Evolutionary conservation across 2,888 invertebrate species (phyloP).

Genomic region (Pyralis farinalis): DNA sequence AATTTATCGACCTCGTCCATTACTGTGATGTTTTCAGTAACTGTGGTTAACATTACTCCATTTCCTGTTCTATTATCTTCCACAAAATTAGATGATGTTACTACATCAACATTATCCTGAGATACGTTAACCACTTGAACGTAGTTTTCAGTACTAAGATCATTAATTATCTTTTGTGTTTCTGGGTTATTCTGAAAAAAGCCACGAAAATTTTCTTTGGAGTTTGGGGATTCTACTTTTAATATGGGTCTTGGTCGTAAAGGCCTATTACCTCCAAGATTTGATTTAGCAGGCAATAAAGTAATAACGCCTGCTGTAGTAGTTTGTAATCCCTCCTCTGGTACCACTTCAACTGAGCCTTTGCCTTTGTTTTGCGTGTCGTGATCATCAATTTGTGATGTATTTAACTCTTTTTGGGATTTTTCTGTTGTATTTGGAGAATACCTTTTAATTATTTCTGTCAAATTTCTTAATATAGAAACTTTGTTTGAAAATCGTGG

Average conservation of each 20-base stretch:
- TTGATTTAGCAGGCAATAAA: conserved; percentile 88
- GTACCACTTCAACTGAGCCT: conserved; percentile 68
- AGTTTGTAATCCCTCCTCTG: conserved; percentile 61
- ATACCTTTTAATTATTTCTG: conserved; percentile 83
- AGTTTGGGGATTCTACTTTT: conserved; percentile 49
- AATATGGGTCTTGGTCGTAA: conserved; percentile 83
- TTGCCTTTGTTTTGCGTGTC: conserved; percentile 53
- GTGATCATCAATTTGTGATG: conserved; percentile 37
- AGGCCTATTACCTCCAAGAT: conserved; percentile 87
- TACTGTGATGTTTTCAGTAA: conserved; percentile 36
- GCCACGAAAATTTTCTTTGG: conserved; percentile 51
- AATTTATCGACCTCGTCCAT: conserved; percentile 25
- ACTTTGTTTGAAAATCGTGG: conserved; percentile 66
- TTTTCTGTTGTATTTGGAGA: conserved; percentile 62
- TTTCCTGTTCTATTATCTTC: conserved; percentile 30
- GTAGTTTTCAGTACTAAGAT: conserved; percentile 50
- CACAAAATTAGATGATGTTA: conserved; percentile 28
- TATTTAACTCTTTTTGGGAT: conserved; percentile 22
- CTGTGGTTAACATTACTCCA: conserved; percentile 28
- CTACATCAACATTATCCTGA: conserved; percentile 36
- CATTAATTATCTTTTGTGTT: conserved; percentile 42
- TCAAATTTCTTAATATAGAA: conserved; percentile 80
- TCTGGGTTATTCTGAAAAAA: conserved; percentile 50
- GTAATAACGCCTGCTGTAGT: conserved; percentile 76
- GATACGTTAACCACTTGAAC: conserved; percentile 31